Evolutionary conservation across 2,113 vertebrate genomes (phyloP).

Genomic region (Coregonus clupeaformis): DNA sequence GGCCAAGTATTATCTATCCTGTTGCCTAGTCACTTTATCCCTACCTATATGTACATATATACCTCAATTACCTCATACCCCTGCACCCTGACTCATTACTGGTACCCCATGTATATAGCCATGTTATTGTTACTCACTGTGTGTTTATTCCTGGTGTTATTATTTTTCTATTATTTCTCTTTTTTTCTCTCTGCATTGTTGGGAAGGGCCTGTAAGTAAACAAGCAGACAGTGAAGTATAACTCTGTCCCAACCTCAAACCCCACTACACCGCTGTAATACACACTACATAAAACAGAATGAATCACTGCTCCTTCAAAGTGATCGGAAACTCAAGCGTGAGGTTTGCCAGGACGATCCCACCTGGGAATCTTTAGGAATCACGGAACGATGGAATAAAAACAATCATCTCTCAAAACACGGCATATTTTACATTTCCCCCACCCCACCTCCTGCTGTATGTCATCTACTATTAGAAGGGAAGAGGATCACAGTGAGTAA

Average conservation of each 20-base stretch:
- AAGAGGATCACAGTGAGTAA: conserved; percentile 31
- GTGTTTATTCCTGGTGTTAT: too few relatives aligned
- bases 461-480: conserved; percentile 31
- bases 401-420: conserved; percentile 36
- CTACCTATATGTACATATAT: too few relatives aligned
- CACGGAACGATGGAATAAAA: conserved; percentile 20
- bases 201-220: too few relatives aligned
- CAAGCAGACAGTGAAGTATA: too few relatives aligned
- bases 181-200: too few relatives aligned
- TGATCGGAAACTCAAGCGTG: conserved; percentile 38
- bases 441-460: conserved; percentile 11
- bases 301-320: conserved; percentile 45
- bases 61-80: too few relatives aligned
- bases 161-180: too few relatives aligned
- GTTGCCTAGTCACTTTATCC: too few relatives aligned
- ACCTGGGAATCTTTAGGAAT: conserved; percentile 56
- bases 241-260: conserved; percentile 1
- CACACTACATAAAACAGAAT: conserved; percentile 36
- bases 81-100: too few relatives aligned
- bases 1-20: too few relatives aligned
- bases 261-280: conserved; percentile 29
- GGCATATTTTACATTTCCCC: conserved; percentile 5
- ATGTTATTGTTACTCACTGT: too few relatives aligned
- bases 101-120: too few relatives aligned
- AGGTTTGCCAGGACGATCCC: conserved; percentile 30